phyloP scores from a whole-genome alignment of 2,113 vertebrate genomes.

The Vidua chalybeata region DNA sequence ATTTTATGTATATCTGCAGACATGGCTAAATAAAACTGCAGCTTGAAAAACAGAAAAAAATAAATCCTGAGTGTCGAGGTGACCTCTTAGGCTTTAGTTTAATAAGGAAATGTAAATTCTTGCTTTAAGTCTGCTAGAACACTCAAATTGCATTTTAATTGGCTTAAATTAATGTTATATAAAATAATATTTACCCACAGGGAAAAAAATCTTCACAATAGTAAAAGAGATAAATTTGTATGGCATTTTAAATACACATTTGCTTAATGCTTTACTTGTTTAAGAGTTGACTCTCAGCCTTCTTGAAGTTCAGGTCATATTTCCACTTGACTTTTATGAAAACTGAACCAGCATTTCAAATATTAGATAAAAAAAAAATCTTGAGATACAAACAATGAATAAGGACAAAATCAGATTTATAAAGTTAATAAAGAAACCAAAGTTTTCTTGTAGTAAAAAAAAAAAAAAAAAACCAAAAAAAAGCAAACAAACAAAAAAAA shows the following conservation, averaged over 20 bases:
- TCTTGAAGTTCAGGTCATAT: slow-evolving; percentile 18
- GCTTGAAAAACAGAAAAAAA: neutral
- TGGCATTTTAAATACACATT: slow-evolving; percentile 21
- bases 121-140: neutral
- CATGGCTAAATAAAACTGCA: neutral
- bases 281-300: neutral
- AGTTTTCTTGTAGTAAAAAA: neutral
- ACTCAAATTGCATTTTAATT: neutral
- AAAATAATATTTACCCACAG: neutral
- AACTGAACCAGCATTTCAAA: slow-evolving; percentile 25
- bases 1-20: neutral
- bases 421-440: neutral
- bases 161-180: neutral
- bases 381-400: neutral
- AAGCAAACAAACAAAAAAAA: too few relatives aligned
- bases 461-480: neutral
- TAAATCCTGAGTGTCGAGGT: neutral
- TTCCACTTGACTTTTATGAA: slow-evolving; percentile 21
- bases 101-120: neutral
- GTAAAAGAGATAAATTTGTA: neutral
- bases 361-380: neutral
- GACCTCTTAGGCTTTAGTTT: neutral
- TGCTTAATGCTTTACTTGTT: slow-evolving; percentile 9
- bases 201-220: neutral
- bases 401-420: neutral